These are phyloP conservation scores for Mya arenaria DNA, from an alignment of 1,140 invertebrate genomes.

Conservation along the genomic window DNA sequence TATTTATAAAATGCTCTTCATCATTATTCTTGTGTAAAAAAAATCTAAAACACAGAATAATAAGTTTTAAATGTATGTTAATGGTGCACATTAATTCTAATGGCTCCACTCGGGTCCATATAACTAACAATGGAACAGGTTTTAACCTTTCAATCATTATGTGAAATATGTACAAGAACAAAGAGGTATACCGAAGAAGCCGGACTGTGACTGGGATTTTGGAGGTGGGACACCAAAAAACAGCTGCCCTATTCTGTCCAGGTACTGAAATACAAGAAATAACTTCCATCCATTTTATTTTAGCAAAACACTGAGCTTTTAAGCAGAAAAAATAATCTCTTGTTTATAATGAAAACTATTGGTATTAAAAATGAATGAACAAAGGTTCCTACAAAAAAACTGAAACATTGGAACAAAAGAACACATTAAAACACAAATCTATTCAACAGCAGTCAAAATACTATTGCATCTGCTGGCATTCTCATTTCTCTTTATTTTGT, in stretches of 20 bases:
- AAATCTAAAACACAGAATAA: background rate
- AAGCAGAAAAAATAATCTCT: too few relatives aligned
- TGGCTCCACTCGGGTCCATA: background rate
- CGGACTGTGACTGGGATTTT: slow-evolving; percentile 80
- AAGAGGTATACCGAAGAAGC: slow-evolving; percentile 83
- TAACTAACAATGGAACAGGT: background rate
- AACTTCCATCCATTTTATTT: too few relatives aligned
- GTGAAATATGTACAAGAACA: slow-evolving; percentile 22
- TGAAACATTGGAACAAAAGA: too few relatives aligned
- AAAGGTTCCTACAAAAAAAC: too few relatives aligned
- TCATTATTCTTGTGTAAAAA: background rate
- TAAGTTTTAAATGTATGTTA: background rate
- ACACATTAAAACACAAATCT: too few relatives aligned
- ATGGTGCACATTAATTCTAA: background rate
- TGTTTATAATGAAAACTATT: too few relatives aligned
- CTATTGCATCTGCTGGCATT: too few relatives aligned
- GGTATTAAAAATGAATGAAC: too few relatives aligned
- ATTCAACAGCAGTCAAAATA: too few relatives aligned
- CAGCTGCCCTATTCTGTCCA: slow-evolving; percentile 91
- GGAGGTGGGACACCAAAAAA: slow-evolving; percentile 86
- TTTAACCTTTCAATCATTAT: background rate
- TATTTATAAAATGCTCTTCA: background rate
- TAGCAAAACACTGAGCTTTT: too few relatives aligned
- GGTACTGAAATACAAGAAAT: slow-evolving; percentile 83
- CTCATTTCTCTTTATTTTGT: too few relatives aligned